Evolutionary conservation across 2,113 vertebrate genomes (phyloP), one percentile per base, ranked within the genome.

Genomic region (Caretta caretta): DNA sequence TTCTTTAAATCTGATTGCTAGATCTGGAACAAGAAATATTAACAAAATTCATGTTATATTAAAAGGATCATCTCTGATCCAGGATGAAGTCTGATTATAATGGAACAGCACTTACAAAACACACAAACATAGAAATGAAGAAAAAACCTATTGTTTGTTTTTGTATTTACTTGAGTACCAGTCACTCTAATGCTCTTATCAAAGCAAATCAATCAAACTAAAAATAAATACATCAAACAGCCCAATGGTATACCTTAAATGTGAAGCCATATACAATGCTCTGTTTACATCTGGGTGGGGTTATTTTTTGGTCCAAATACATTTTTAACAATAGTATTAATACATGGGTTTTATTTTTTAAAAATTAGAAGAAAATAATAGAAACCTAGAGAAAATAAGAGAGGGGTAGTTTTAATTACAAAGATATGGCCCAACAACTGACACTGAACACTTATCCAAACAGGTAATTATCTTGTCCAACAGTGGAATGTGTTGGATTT

Each of bases 211-310:
- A 76, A 4, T 81, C 57, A 25, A 86, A 16, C 42, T 84, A 79
- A 17, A 31, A 90, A 83, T 6, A 56, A 29, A 82, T 42, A 81
- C 56, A 92, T 76, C 91, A 89, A 96, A 94, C 56, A 51, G 56
- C 72, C 81, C 62, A 86, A 1, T 65, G 62, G 90, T 83, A n/a
- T 25, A 42, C 31, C 49, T 72, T 19, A 75, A 29, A 53, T 35
- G 22, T 38, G 13, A 7, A 19, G 11, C 8, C n/a, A 49, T 48
- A 54, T 81, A 80, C 81, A 54, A 35, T 16, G 80, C 86, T 49
- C n/a, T 69, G 27, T 20, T 48, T 84, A 72, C 83, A 84, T 84
- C 48, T 75, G 50, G 24, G 31, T 16, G 12, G 27, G 24, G 17
- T 11, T 27, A 25, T 19, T 35, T n/a, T 3, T 85, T 19, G 4